phyloP scores from a whole-genome alignment of 1,140 invertebrate genomes.

The Formica exsecta region DNA sequence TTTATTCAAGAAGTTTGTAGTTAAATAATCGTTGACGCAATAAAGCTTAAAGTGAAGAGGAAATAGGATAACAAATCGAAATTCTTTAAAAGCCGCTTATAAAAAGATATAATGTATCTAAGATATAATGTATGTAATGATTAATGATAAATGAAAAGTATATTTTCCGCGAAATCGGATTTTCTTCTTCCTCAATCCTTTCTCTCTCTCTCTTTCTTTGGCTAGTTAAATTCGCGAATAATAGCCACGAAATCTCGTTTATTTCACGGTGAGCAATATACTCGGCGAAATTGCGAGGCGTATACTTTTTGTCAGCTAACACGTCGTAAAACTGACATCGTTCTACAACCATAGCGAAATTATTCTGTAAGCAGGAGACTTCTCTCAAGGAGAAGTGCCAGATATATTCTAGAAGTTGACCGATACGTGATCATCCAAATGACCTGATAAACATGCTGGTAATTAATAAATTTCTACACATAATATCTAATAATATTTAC shows the following conservation, averaged over 20 bases:
- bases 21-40: neutral
- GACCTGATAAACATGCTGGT: neutral
- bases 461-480: neutral
- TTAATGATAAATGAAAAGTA: too few species aligned
- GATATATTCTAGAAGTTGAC: neutral
- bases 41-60: neutral
- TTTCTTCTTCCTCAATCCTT: neutral
- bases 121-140: neutral
- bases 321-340: conserved; percentile 58
- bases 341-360: conserved; percentile 1
- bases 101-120: neutral
- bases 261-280: conserved; percentile 3
- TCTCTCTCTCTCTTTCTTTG: neutral
- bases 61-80: neutral
- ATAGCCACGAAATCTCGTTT: conserved; percentile 33
- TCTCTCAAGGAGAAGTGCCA: neutral
- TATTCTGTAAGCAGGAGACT: conserved; percentile 33
- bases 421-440: neutral
- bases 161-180: neutral
- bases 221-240: conserved; percentile 8
- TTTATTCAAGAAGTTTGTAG: neutral
- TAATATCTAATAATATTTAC: neutral
- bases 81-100: neutral
- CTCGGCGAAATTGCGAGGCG: neutral
- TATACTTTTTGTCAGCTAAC: conserved; percentile 53